Evolutionary conservation across 2,113 vertebrate species (phyloP).

Genomic region (Xiphophorus hellerii): DNA sequence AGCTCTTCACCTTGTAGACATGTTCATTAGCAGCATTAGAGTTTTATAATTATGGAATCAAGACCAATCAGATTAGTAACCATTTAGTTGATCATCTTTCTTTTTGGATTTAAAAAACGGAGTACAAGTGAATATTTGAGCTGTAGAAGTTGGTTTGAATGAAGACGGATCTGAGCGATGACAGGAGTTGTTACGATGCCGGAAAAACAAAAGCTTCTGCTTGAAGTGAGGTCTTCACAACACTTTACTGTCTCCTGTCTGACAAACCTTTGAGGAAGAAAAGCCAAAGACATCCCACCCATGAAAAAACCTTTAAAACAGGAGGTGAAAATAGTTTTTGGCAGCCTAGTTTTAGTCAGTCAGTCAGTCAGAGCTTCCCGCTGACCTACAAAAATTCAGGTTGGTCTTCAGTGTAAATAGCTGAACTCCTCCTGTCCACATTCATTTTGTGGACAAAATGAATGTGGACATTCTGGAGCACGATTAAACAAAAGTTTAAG

Average conservation of each 20-base stretch:
- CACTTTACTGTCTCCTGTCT: background rate
- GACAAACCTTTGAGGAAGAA: background rate
- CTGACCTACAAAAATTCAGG: too few species aligned
- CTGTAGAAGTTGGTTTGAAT: background rate
- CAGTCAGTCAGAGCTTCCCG: too few species aligned
- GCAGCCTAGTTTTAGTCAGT: background rate
- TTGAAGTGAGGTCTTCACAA: background rate
- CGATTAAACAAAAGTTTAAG: too few species aligned
- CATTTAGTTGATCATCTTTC: background rate
- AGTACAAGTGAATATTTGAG: background rate
- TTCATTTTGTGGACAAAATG: too few species aligned
- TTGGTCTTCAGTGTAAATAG: too few species aligned
- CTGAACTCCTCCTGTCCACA: too few species aligned
- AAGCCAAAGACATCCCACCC: background rate
- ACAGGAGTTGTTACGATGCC: conserved; percentile 1
- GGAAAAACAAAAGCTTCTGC: background rate
- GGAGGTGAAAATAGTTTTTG: background rate
- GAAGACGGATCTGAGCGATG: background rate
- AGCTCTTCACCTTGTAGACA: background rate
- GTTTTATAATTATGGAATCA: background rate
- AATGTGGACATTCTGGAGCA: too few species aligned
- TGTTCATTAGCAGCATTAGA: background rate
- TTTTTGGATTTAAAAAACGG: background rate
- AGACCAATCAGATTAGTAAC: too few species aligned
- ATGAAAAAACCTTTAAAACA: background rate